These are phyloP conservation scores for Phalacrocorax brasilianus DNA, from an alignment of 2,113 vertebrate genomes.

Conservation along the genomic window DNA sequence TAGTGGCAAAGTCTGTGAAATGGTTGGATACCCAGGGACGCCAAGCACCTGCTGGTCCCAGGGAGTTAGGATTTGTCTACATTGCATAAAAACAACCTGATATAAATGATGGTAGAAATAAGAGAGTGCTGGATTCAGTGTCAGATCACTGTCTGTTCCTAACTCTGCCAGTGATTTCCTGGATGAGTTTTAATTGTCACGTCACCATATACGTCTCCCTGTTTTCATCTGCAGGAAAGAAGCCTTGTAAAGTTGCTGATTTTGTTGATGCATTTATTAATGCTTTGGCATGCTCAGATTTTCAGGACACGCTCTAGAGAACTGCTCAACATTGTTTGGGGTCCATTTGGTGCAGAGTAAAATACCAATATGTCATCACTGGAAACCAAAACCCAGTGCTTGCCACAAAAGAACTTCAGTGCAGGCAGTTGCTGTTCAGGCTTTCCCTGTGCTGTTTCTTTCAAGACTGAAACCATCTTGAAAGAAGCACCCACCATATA, in stretches of 20 bases:
- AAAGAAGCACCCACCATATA: not conserved
- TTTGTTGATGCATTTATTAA: not conserved
- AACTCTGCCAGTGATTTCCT: not conserved
- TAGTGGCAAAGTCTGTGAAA: not conserved
- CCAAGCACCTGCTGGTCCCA: not conserved
- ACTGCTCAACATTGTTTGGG: not conserved
- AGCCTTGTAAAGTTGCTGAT: not conserved
- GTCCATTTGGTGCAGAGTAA: not conserved
- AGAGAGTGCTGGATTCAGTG: not conserved
- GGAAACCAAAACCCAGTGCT: not conserved
- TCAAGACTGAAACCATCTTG: not conserved
- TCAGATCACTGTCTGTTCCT: not conserved
- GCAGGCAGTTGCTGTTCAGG: not conserved
- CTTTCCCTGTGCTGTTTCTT: not conserved
- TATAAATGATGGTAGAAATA: not conserved
- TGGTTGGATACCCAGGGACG: not conserved
- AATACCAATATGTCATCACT: not conserved
- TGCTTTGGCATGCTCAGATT: not conserved
- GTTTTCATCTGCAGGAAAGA: not conserved
- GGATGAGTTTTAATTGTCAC: not conserved
- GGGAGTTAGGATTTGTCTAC: not conserved
- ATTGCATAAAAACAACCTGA: not conserved
- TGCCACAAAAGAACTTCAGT: not conserved
- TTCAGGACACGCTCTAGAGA: not conserved
- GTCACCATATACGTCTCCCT: not conserved